phyloP scores from a whole-genome alignment of 2,888 invertebrate genomes.

The Pimpla rufipes region DNA sequence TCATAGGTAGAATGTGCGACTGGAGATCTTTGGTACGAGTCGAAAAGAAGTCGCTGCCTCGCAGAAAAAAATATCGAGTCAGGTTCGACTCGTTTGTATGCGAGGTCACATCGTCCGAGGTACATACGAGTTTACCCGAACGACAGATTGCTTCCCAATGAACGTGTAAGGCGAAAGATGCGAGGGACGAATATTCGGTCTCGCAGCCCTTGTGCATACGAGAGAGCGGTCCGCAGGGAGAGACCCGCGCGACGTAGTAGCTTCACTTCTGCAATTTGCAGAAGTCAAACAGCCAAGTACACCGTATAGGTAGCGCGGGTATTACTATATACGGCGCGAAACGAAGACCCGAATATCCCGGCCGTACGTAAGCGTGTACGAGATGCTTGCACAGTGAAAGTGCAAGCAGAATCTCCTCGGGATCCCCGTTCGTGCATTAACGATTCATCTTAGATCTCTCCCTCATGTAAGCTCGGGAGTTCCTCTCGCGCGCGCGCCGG shows the following conservation, averaged over 20 bases:
- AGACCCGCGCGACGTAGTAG: too few species aligned
- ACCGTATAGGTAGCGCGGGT: too few species aligned
- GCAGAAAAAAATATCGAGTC: too few species aligned
- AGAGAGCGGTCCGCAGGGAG: too few species aligned
- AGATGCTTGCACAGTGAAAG: conserved; percentile 6
- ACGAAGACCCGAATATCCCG: too few species aligned
- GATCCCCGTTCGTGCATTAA: conserved; percentile 53
- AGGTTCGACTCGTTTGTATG: too few species aligned
- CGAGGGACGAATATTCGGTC: neutral
- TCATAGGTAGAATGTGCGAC: too few species aligned
- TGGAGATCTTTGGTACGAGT: too few species aligned
- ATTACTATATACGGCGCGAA: too few species aligned
- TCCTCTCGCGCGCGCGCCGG: conserved; percentile 7
- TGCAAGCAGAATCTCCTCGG: conserved; percentile 33
- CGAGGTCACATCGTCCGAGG: too few species aligned
- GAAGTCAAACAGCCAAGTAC: too few species aligned
- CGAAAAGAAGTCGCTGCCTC: too few species aligned
- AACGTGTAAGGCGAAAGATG: neutral
- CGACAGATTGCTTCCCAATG: neutral
- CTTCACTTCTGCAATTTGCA: neutral
- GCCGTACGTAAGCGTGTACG: neutral
- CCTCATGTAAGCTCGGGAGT: conserved; percentile 53
- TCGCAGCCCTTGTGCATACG: neutral
- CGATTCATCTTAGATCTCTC: conserved; percentile 64
- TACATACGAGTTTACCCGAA: neutral